These are phyloP conservation scores for Osmerus eperlanus DNA, from an alignment of 2,113 vertebrate genomes.

Conservation along the genomic window DNA sequence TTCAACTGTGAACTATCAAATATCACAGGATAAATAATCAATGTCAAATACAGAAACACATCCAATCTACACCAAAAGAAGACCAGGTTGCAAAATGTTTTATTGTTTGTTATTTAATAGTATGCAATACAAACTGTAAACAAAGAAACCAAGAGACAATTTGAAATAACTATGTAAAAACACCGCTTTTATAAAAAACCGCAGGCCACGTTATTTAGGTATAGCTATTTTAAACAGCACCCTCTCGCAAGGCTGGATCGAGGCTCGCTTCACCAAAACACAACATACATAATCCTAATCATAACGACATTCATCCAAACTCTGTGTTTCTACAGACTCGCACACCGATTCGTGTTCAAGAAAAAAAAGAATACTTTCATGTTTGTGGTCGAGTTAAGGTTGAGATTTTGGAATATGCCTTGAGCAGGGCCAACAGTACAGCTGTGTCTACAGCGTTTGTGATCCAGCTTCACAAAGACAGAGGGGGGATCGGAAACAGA, in stretches of 20 bases:
- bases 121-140: conserved; percentile 18
- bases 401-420: conserved; percentile 9
- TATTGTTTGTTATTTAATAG: conserved; percentile 38
- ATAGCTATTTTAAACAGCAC: conserved; percentile 17
- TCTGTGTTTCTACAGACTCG: too few relatives aligned
- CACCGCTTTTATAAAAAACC: conserved; percentile 26
- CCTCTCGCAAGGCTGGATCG: conserved; percentile 23
- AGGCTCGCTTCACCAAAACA: background rate
- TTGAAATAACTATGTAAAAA: conserved; percentile 46
- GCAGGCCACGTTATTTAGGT: conserved; percentile 4
- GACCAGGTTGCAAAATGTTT: conserved; percentile 11
- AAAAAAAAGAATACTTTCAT: background rate
- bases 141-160: conserved; percentile 4
- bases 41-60: too few relatives aligned
- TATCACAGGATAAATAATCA: too few relatives aligned
- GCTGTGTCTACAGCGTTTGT: background rate
- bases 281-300: conserved; percentile 17
- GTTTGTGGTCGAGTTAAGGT: background rate
- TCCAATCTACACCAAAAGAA: too few relatives aligned
- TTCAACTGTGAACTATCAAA: too few relatives aligned
- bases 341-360: background rate
- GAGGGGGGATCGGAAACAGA: too few relatives aligned
- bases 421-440: conserved; percentile 13
- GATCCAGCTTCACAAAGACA: too few relatives aligned
- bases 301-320: conserved; percentile 15